These are phyloP conservation scores for Zeugodacus cucurbitae DNA, from an alignment of 1,140 invertebrate genomes.

Conservation along the genomic window DNA sequence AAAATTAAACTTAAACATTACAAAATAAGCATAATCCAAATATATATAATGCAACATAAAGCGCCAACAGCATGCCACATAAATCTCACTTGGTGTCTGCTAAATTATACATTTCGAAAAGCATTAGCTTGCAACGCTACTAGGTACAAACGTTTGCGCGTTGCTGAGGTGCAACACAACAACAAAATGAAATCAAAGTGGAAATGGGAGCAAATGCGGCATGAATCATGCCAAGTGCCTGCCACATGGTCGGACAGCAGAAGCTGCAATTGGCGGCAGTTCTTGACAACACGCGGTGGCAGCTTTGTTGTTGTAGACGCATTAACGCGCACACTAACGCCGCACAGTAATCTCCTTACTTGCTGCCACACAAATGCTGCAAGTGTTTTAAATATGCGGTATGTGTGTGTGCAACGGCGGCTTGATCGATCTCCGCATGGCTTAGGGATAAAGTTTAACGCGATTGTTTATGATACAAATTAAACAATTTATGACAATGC, in stretches of 20 bases:
- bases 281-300: constrained; percentile 26
- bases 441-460: constrained; percentile 66
- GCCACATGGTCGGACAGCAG: not conserved
- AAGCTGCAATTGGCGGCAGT: constrained; percentile 33
- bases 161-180: not conserved
- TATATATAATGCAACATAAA: constrained; percentile 39
- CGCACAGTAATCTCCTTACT: not conserved
- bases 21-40: constrained; percentile 36
- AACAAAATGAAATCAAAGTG: not conserved
- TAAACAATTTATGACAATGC: constrained; percentile 67
- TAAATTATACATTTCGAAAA: constrained; percentile 66
- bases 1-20: not conserved
- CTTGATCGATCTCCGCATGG: constrained; percentile 65
- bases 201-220: constrained; percentile 7
- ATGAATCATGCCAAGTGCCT: not conserved
- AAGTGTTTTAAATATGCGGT: not conserved
- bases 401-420: not conserved
- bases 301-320: constrained; percentile 17
- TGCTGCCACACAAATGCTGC: not conserved
- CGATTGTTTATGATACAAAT: constrained; percentile 67
- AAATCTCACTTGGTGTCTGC: constrained; percentile 67
- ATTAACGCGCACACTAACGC: not conserved
- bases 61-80: constrained; percentile 52
- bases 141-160: not conserved
- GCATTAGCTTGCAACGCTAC: constrained; percentile 51